phyloP scores from a whole-genome alignment of 2,113 vertebrate species.

The Phodopus roborovskii region DNA sequence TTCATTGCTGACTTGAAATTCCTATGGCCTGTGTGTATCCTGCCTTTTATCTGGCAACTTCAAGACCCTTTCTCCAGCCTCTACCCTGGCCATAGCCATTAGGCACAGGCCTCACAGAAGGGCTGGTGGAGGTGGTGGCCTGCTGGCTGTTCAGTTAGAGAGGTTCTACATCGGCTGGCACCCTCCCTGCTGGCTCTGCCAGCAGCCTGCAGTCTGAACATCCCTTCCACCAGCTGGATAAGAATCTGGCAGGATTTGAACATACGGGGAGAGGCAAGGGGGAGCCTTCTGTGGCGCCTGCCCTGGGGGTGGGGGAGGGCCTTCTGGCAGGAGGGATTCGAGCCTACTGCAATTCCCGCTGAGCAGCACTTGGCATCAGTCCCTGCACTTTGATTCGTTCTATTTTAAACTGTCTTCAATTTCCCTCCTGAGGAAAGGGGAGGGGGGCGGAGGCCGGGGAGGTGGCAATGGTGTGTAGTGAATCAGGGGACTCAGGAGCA shows the following conservation, averaged over 20 bases:
- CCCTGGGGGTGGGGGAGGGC: background rate
- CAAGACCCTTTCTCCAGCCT: background rate
- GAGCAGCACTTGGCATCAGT: background rate
- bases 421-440: constrained; percentile 52
- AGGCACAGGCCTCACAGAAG: background rate
- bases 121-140: rapidly evolving
- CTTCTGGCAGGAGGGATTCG: constrained; percentile 23
- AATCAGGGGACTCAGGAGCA: background rate
- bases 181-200: constrained; percentile 17
- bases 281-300: background rate
- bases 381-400: constrained; percentile 63
- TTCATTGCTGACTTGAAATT: background rate
- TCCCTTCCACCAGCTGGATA: constrained; percentile 66
- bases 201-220: constrained; percentile 76
- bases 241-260: constrained; percentile 62
- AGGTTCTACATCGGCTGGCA: rapidly evolving
- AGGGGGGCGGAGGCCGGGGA: background rate
- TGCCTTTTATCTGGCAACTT: background rate
- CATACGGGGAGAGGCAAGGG: constrained; percentile 6
- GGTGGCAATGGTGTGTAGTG: background rate
- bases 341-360: background rate
- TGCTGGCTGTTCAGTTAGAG: rapidly evolving
- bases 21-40: background rate
- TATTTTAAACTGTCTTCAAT: constrained; percentile 63
- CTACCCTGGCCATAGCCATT: background rate